Evolutionary conservation across 1,140 invertebrate species (phyloP).

Genomic region (Dendrolimus kikuchii): DNA sequence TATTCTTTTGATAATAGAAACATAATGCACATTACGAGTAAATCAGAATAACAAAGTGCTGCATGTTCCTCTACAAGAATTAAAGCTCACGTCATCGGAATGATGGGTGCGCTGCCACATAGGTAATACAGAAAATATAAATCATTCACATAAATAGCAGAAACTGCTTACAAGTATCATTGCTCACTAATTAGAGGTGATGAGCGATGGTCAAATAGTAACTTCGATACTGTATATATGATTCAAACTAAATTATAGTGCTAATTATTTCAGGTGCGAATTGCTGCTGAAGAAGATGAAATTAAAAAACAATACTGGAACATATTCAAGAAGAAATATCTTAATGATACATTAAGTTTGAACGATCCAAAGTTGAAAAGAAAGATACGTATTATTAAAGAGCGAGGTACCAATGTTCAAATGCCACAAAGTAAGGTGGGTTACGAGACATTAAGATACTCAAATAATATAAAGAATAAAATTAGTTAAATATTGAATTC

Average conservation of each 20-base stretch:
- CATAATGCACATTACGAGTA: no score
- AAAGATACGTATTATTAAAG: constrained; percentile 54
- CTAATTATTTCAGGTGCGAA: constrained; percentile 36
- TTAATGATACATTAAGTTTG: constrained; percentile 22
- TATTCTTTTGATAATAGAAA: no score
- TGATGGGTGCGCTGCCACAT: no score
- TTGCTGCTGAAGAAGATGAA: constrained; percentile 61
- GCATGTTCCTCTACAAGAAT: no score
- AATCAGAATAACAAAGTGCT: no score
- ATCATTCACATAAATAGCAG: no score
- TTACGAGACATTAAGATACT: neutral
- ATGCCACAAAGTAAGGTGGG: constrained; percentile 61
- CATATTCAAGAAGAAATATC: constrained; percentile 56
- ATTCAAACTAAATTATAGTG: constrained; percentile 4
- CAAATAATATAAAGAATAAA: neutral
- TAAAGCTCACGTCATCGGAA: no score
- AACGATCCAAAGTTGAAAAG: constrained; percentile 41
- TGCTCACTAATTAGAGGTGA: no score
- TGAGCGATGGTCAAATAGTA: neutral
- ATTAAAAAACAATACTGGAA: constrained; percentile 61
- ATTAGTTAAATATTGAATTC: constrained; percentile 3
- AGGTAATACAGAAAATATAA: no score
- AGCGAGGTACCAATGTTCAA: constrained; percentile 54
- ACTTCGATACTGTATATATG: constrained; percentile 1
- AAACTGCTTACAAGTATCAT: no score